phyloP scores from a whole-genome alignment of 2,797 vertebrate genomes.

The Erpetoichthys calabaricus region DNA sequence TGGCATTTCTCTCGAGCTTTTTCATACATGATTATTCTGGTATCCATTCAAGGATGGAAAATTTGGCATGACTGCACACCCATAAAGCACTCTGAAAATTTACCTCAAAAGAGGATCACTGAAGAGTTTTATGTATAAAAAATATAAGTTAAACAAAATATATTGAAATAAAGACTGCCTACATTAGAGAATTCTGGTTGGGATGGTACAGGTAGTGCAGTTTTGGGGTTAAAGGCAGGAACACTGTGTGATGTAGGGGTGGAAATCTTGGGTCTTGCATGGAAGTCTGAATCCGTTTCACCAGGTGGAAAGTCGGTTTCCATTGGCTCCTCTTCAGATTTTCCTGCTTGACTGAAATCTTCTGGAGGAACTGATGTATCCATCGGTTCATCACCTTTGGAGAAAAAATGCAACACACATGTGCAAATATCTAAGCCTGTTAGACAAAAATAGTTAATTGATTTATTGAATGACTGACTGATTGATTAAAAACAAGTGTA shows the following conservation, averaged over 20 bases:
- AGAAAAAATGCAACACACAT: constrained; percentile 11
- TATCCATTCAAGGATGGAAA: no score
- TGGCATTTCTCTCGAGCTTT: no score
- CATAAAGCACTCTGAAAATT: no score
- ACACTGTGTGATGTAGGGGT: constrained; percentile 64
- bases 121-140: no score
- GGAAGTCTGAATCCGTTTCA: constrained; percentile 14
- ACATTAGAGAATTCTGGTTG: constrained; percentile 91
- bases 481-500: not conserved
- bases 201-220: constrained; percentile 57
- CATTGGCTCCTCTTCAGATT: constrained; percentile 31
- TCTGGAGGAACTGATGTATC: constrained; percentile 44
- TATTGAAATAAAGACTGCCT: no score
- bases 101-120: no score
- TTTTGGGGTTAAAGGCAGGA: constrained; percentile 46
- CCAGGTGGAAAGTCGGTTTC: constrained; percentile 30
- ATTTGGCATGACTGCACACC: no score
- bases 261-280: constrained; percentile 50
- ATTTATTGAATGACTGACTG: no score
- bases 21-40: no score
- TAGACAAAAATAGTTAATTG: no score
- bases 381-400: constrained; percentile 50
- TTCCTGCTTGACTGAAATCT: constrained; percentile 21
- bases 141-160: no score
- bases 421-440: no score